Conservation (phyloP, 2,888 invertebrate genomes). For the Clunio marinus region DNA sequence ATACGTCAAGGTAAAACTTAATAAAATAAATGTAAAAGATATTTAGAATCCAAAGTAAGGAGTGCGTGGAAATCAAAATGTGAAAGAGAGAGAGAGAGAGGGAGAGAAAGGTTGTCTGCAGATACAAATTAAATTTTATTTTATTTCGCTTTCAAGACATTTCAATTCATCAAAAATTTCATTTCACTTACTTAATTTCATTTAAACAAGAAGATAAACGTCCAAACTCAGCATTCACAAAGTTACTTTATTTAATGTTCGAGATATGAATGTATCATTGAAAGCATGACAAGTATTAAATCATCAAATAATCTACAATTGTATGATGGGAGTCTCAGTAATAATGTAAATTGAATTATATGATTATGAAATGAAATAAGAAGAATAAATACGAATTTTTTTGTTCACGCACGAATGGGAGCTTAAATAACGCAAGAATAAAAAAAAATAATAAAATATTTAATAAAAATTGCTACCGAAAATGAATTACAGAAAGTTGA, state of each 20-base stretch:
- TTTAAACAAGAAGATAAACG: too few relatives aligned
- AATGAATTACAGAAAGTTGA: background rate
- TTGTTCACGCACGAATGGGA: conserved; percentile 14
- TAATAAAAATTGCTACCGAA: background rate
- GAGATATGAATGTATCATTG: background rate
- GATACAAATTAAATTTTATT: too few relatives aligned
- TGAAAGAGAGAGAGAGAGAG: too few relatives aligned
- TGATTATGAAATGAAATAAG: background rate
- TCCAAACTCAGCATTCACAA: too few relatives aligned
- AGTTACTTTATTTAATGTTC: too few relatives aligned
- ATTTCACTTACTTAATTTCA: too few relatives aligned
- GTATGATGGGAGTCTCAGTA: background rate
- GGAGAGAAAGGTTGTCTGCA: too few relatives aligned
- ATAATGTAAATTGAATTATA: background rate
- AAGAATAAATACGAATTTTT: conserved; percentile 19
- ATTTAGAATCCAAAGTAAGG: too few relatives aligned
- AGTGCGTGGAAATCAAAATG: too few relatives aligned
- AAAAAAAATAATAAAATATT: background rate
- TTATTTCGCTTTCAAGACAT: too few relatives aligned
- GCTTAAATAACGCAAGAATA: conserved; percentile 20
- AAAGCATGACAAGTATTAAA: conserved; percentile 5
- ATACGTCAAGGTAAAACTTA: conserved; percentile 12
- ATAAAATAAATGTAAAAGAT: too few relatives aligned
- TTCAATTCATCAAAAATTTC: too few relatives aligned
- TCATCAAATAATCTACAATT: conserved; percentile 13